Evolutionary conservation across 2,888 invertebrate genomes (phyloP).

Genomic region (Coenonympha arcania): DNA sequence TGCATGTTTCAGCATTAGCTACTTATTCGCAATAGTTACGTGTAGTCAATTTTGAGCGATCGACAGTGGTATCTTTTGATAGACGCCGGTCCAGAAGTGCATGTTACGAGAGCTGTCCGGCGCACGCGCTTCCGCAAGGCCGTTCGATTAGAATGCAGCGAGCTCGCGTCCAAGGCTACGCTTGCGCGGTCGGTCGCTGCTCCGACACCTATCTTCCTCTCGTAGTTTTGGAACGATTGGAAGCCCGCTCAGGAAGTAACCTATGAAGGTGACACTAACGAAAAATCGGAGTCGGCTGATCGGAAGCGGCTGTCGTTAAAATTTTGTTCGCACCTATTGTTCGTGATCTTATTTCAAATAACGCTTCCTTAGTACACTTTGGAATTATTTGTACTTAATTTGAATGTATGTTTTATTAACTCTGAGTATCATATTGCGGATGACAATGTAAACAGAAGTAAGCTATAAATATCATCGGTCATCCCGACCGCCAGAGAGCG

Average conservation of each 20-base stretch:
- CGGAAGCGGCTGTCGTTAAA: slow-evolving; percentile 68
- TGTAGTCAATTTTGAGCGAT: slow-evolving; percentile 17
- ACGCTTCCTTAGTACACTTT: slow-evolving; percentile 43
- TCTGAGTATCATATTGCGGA: not conserved
- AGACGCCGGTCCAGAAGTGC: slow-evolving; percentile 37
- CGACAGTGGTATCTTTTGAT: slow-evolving; percentile 41
- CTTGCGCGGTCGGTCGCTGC: slow-evolving; percentile 66
- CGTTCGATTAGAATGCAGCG: slow-evolving; percentile 71
- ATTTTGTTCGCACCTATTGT: slow-evolving; percentile 58
- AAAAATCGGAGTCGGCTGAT: slow-evolving; percentile 51
- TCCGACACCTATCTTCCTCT: slow-evolving; percentile 64
- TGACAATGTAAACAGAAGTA: slow-evolving; percentile 3
- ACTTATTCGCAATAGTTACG: slow-evolving; percentile 1
- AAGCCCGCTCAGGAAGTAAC: slow-evolving; percentile 61
- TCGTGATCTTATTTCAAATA: slow-evolving; percentile 38
- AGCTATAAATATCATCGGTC: slow-evolving; percentile 16
- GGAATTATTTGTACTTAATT: not conserved
- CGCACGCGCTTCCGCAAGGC: slow-evolving; percentile 72
- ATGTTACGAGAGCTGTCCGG: slow-evolving; percentile 60
- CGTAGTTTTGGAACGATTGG: slow-evolving; percentile 51
- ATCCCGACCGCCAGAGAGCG: slow-evolving; percentile 29
- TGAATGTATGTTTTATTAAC: too few relatives aligned
- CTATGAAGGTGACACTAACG: slow-evolving; percentile 61
- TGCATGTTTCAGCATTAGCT: not conserved
- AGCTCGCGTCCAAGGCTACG: slow-evolving; percentile 71